Conservation (phyloP, 2,113 vertebrate species). For the Neodontobutis hainanensis region DNA sequence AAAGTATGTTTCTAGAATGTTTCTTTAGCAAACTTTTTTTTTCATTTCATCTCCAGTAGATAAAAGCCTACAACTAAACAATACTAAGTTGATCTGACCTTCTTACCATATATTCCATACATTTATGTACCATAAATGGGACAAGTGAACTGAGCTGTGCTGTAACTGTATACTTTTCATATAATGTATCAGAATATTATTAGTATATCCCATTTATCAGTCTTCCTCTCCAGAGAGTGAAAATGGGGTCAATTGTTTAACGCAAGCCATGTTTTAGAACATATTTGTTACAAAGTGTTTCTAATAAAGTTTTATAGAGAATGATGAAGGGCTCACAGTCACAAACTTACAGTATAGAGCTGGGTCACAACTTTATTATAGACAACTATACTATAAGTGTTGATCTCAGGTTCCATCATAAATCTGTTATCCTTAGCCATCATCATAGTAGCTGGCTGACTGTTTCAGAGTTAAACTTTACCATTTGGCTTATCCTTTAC, state of each 20-base stretch:
- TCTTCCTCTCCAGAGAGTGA: constrained; percentile 59
- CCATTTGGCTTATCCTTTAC: neutral
- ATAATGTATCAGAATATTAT: constrained; percentile 62
- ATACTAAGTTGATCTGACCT: constrained; percentile 38
- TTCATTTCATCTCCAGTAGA: constrained; percentile 20
- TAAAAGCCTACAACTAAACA: neutral
- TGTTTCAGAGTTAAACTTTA: no score
- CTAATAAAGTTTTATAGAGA: constrained; percentile 32
- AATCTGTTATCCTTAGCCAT: neutral
- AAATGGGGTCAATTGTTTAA: constrained; percentile 70
- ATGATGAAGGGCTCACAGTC: constrained; percentile 30
- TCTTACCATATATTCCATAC: constrained; percentile 39
- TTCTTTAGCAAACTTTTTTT: constrained; percentile 21
- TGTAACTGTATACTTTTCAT: constrained; percentile 44
- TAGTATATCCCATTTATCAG: constrained; percentile 64
- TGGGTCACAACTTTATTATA: constrained; percentile 24
- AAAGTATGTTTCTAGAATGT: constrained; percentile 15
- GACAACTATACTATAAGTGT: constrained; percentile 16
- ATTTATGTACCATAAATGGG: constrained; percentile 51
- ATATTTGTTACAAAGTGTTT: constrained; percentile 61
- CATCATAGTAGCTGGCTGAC: neutral
- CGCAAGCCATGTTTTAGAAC: constrained; percentile 39
- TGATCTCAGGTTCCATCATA: constrained; percentile 12
- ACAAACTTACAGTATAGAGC: constrained; percentile 14
- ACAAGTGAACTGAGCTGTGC: constrained; percentile 35